Percentiles rank a stretch among this genome's conserved stretches.
These are phyloP conservation scores for Mormyrus proboscirostris DNA, from an alignment of 2,797 vertebrate species.

Conservation along the genomic window DNA sequence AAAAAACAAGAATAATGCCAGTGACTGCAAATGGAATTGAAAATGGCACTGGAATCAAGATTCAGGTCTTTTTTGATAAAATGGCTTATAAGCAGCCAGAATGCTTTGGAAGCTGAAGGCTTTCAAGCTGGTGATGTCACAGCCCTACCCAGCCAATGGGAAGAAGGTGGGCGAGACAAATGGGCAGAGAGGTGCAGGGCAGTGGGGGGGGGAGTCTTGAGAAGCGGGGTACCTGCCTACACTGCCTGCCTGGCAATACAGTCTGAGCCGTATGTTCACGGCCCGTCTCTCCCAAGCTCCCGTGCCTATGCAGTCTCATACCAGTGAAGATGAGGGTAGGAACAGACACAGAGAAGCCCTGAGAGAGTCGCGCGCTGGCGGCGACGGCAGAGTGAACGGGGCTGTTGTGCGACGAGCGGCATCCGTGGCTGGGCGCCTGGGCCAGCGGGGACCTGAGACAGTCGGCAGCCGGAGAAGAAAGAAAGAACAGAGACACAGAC, in stretches of 20 bases:
- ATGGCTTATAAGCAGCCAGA: not conserved
- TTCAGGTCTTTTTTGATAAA: not conserved
- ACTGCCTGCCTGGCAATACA: slow-evolving; percentile 70
- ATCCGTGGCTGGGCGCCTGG: slow-evolving; percentile 81
- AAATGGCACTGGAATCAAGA: not conserved
- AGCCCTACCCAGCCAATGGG: slow-evolving; percentile 35
- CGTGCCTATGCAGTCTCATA: slow-evolving; percentile 77
- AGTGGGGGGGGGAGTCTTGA: not conserved
- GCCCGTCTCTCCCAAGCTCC: slow-evolving; percentile 65
- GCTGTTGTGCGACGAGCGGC: slow-evolving; percentile 99
- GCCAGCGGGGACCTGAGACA: slow-evolving; percentile 90
- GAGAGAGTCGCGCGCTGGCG: slow-evolving; percentile 84
- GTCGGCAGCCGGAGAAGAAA: slow-evolving; percentile 59
- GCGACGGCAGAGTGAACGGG: slow-evolving; percentile 91
- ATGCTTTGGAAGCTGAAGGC: slow-evolving; percentile 48
- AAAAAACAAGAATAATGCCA: slow-evolving; percentile 31
- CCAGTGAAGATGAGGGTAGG: slow-evolving; percentile 99
- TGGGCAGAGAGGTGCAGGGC: slow-evolving; percentile 14
- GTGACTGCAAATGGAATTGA: slow-evolving; percentile 18
- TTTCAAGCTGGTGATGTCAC: slow-evolving; percentile 38
- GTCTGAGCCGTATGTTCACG: slow-evolving; percentile 55
- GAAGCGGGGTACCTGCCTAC: slow-evolving; percentile 63
- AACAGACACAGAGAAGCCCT: slow-evolving; percentile 99
- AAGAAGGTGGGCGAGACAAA: slow-evolving; percentile 18
- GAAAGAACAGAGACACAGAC: slow-evolving; percentile 69